Percentiles rank a stretch among this genome's conserved stretches.
Conservation (phyloP, 1,140 invertebrate species). For the Zaprionus taronus region DNA sequence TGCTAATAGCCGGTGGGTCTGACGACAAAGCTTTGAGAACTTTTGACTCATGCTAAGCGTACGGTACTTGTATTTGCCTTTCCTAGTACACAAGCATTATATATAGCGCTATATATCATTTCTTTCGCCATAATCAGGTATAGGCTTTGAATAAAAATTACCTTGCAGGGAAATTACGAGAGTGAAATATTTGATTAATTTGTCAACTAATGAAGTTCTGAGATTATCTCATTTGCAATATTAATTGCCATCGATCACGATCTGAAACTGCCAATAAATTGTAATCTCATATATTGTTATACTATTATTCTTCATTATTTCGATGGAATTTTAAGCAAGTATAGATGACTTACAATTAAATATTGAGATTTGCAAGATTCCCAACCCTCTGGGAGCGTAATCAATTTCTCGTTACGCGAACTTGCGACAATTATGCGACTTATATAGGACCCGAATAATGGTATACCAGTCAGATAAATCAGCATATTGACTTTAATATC, state of each 20-base stretch:
- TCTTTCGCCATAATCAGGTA: too few species aligned
- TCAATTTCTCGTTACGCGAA: not conserved
- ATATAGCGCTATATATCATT: not conserved
- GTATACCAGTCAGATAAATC: not conserved
- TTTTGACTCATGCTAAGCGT: constrained; percentile 31
- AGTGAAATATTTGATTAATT: not conserved
- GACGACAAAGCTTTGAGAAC: not conserved
- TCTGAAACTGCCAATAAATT: not conserved
- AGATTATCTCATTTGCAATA: not conserved
- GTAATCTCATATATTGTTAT: not conserved
- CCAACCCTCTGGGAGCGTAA: not conserved
- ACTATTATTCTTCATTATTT: not conserved
- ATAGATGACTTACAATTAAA: not conserved
- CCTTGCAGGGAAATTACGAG: not conserved
- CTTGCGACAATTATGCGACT: not conserved
- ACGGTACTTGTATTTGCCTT: constrained; percentile 1
- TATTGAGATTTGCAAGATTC: not conserved
- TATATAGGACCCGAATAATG: not conserved
- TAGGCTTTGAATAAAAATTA: not conserved
- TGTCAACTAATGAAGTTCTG: not conserved
- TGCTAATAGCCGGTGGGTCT: constrained; percentile 31
- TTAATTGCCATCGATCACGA: constrained; percentile 4
- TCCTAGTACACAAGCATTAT: not conserved
- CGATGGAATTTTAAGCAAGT: not conserved
- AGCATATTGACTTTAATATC: not conserved